Base-by-base conservation (phyloP, 92 coral and sea anemone species). In the Phenganax marumi region DNA sequence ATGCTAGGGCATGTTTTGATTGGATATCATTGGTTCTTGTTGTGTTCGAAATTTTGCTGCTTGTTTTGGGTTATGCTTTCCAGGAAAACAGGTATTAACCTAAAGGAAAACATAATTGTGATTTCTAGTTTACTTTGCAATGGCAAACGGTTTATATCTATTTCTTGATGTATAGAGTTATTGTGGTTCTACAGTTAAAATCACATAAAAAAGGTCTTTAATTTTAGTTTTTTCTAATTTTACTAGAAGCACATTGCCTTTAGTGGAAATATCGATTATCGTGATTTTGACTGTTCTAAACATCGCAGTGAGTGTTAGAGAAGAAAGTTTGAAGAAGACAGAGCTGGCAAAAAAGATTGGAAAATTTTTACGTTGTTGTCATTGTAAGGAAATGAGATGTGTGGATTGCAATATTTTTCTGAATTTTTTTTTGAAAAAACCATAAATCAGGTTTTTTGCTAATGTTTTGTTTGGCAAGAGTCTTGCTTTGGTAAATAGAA, bases 301-400 rank as follows among this genome's bases (percentile, higher is more conserved):
- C 70, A 81, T 95, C 60, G 65, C 81, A 22, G 72, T 95, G 55
- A 89, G 97, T 76, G 91, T 89, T 25, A 88, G 97, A 48, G 98
- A 92, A 79, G 97, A 92, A 64, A 87, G 87, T 43, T 85, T 92
- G 65, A 90, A 91, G 80, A 84, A 91, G 54, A 91, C 97, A 39
- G 98, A 95, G 87, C 77, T 92, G 88, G 80, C 86, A 24, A 87
- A 91, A 64, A 89, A 94, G 62, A 86, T 90, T 18, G 85, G 88
- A 83, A 60, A 88, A 46, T 68, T 92, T 56, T 87, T 92, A 21
- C 76, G 81, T 52, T 81, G 48, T 19, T 91, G 91, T 76, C 86
- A 85, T 62, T 87, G 98, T 95, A 75, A 61, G 86, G 43, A 33
- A 33, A 33, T 33, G 43, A 33, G 43, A 33, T 33, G 43, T 33